phyloP scores from a whole-genome alignment of 2,113 vertebrate species.

The Piliocolobus tephrosceles region DNA sequence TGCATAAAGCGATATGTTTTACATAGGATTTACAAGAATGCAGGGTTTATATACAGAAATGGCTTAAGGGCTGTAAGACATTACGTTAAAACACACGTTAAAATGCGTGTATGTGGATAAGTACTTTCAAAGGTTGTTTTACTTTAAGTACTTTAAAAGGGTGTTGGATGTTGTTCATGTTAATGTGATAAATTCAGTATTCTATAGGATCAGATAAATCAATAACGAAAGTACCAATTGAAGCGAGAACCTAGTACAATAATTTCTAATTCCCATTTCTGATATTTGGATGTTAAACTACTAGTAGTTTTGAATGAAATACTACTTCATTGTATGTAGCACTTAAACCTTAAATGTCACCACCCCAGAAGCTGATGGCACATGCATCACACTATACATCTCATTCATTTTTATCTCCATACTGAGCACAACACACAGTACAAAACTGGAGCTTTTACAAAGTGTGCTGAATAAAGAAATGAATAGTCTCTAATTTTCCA shows the following conservation, averaged over 20 bases:
- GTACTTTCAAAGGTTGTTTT: neutral
- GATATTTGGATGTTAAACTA: neutral
- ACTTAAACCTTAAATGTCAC: slow-evolving; percentile 16
- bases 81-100: neutral
- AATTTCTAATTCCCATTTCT: neutral
- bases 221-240: neutral
- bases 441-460: neutral
- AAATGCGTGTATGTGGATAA: neutral
- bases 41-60: neutral
- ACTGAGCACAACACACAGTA: neutral
- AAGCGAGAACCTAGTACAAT: neutral
- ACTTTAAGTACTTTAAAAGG: neutral
- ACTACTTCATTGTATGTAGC: neutral
- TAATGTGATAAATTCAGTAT: slow-evolving; percentile 13
- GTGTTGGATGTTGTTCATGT: neutral
- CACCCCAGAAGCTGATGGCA: neutral
- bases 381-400: neutral
- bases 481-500: neutral
- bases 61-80: neutral
- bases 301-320: slow-evolving; percentile 2
- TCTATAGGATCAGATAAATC: neutral
- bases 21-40: neutral
- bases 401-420: neutral
- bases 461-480: neutral
- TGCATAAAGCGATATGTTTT: neutral